Base-by-base conservation (phyloP, 2,113 vertebrate genomes). In the Dipodomys ordii region DNA sequence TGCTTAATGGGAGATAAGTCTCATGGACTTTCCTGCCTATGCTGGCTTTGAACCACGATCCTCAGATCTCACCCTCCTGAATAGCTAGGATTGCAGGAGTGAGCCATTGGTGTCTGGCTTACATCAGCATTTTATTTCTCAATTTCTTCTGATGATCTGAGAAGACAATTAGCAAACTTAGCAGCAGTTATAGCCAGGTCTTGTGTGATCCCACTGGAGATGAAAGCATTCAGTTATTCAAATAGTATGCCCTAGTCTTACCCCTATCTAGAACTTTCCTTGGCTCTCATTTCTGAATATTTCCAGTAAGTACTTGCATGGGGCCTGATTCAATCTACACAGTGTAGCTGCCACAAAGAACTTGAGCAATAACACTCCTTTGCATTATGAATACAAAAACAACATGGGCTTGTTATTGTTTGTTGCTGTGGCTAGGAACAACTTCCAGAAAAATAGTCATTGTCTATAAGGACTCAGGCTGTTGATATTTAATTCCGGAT, bases 381-480 rank as follows among this genome's bases (percentile, higher is more conserved):
- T 9, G 6, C 72, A 74, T 49, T 87, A 74, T 76, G 74, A 69
- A 46, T 23, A 10, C 16, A 83, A 73, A 85, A 91, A 91, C 88
- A 95, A 53, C 69, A 74, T 49, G 15, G 6, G 39, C 88, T 95
- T 87, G 84, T 94, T 92, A 78, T 82, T 93, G 87, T 95, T 85
- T 96, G 74, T 87, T 87, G 27, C 76, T 28, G 90, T 94, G 90
- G 77, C 65, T 80, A 90, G 94, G 79, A 90, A 73, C 39, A 83
- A n/a, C 64, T 39, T 65, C 68, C 12, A 13, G 20, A 91, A 82
- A 92, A 76, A 57, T 39, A 79, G 39, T 62, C 68, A 89, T 92
- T 92, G 96, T 96, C 83, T 93, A 94, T 73, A 93, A 97, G 94
- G 88, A 76, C 60, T n/a, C 73, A 84, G 64, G 72, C 92, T 94